Base-by-base conservation (phyloP, 1,140 invertebrate species). In the Leptoteleia sp. region DNA sequence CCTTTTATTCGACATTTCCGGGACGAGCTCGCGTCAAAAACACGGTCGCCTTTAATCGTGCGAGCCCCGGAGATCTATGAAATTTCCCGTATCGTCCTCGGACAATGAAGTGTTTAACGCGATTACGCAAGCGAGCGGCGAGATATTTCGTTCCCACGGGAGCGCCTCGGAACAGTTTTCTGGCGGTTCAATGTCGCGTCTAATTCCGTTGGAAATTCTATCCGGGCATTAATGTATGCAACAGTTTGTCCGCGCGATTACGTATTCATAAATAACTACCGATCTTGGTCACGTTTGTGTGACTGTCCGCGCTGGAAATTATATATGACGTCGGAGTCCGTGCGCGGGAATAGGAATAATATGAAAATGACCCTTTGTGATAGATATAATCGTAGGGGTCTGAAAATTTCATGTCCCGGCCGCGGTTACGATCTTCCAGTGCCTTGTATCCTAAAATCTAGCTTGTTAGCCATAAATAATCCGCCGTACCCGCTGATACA, bases 351-450 rank as follows among this genome's bases (percentile, higher is more conserved):
- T 75, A 65, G 52, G 48, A 73, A 65, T 65, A 72, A 73, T 73
- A 73, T 65, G 70, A 73, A 65, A 73, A 64, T 73, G 43, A 62
- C 70, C 59, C 52, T 73, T 73, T 59, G 61, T 73, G 33, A 65
- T 65, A 73, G 61, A 73, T 62, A 73, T 55, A 64, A 64, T 71
- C 67, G 43, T 3, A n/a, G n/a, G 31, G 29, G 31, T 31, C 42
- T 47, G 40, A 62, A 72, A 72, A 45, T 72, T 71, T 70, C 65
- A 52, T 71, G 67, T 71, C 40, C 27, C 27, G 45, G 59, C 45
- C 67, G 19, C 35, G 25, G 37, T n/a, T n/a, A 11, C 42, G 8
- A 13, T 61, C 57, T 43, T 61, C 45, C 55, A 27, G 6, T 45
- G 37, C 17, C 43, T 31, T 40, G 45, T 61, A 71, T 61, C 55